These are phyloP conservation scores for Lasius fuliginosus DNA, from an alignment of 2,888 invertebrate genomes.

Conservation along the genomic window DNA sequence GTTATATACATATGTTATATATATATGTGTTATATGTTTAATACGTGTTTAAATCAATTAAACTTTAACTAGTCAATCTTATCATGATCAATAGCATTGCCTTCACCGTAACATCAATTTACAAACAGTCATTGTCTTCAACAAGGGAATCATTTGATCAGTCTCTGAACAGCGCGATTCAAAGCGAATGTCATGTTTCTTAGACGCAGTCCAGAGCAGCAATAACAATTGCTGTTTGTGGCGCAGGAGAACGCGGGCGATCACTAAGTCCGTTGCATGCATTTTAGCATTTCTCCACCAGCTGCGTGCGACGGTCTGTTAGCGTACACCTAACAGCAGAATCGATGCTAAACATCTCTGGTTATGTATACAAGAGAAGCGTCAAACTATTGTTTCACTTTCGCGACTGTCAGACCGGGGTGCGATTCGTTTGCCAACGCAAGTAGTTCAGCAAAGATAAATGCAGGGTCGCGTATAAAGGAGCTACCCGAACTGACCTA, in stretches of 20 bases:
- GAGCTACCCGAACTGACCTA: constrained; percentile 60
- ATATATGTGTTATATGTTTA: too few relatives aligned
- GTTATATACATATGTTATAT: too few relatives aligned
- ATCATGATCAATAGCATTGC: neutral
- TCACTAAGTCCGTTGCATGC: constrained; percentile 55
- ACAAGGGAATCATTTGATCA: constrained; percentile 37
- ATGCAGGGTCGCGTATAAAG: constrained; percentile 63
- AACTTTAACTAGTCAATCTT: neutral
- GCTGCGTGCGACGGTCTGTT: constrained; percentile 58
- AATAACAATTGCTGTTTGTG: constrained; percentile 53
- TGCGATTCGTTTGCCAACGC: constrained; percentile 69
- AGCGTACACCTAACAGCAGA: constrained; percentile 46
- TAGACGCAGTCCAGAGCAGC: constrained; percentile 33
- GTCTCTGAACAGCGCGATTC: neutral
- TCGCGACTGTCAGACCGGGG: constrained; percentile 48
- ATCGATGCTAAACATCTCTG: constrained; percentile 65
- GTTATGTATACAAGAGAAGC: constrained; percentile 52
- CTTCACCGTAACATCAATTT: neutral
- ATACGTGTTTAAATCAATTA: neutral
- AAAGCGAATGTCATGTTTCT: constrained; percentile 47
- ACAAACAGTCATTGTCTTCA: constrained; percentile 40
- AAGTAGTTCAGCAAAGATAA: constrained; percentile 68
- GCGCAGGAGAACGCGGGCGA: constrained; percentile 32
- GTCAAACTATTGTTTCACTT: constrained; percentile 64
- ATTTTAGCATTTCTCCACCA: constrained; percentile 59